Evolutionary conservation across 2,888 invertebrate genomes (phyloP), one percentile per base, ranked within the genome.

Genomic region (Acronicta alni): DNA sequence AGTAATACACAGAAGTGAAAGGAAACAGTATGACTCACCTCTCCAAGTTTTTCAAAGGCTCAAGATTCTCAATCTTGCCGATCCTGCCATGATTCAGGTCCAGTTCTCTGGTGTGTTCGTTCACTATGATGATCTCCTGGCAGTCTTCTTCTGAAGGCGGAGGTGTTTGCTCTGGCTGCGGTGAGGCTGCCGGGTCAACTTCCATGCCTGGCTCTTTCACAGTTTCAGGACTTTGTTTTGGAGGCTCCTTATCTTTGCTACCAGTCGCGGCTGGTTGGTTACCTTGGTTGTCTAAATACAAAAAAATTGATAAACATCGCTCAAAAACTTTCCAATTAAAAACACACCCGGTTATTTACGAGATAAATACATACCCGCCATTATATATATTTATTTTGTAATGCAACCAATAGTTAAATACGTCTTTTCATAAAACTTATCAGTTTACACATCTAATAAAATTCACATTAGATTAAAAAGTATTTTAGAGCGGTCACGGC

Each of bases 31-130:
- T 71, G 65, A 56, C 56, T 74, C 84, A 94, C 95, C 94, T 96
- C 93, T 98, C 96, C 41, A 98, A 95, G 69, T 96, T 95, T 37
- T 92, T 95, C 20, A 99, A 89, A 0, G 96, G 96, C 81, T 98
- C 98, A 64, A 99, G 94, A 83, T 98, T 97, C 81, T 97, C 97
- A 65, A 99, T 95, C 86, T 97, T 97, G 3, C 96, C 97, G 67
- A 99, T 96, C 71, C 98, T 95, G 46, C 97, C 97, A 85, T 99
- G 99, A 89, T 98, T 98, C 69, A 99, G 95, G 86, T 99, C 99
- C n/a, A 99, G 89, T 80, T 96, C 96, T 75, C 94, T 92, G 0
- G 96, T 96, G 30, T 95, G 93, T 47, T 96, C 96, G 86, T 97
- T 96, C 35, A 96, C 94, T 35, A 96, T 93, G 42, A 96, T 92